These are phyloP conservation scores for Philotrypesis tridentata DNA, from an alignment of 1,140 invertebrate genomes.

Conservation along the genomic window DNA sequence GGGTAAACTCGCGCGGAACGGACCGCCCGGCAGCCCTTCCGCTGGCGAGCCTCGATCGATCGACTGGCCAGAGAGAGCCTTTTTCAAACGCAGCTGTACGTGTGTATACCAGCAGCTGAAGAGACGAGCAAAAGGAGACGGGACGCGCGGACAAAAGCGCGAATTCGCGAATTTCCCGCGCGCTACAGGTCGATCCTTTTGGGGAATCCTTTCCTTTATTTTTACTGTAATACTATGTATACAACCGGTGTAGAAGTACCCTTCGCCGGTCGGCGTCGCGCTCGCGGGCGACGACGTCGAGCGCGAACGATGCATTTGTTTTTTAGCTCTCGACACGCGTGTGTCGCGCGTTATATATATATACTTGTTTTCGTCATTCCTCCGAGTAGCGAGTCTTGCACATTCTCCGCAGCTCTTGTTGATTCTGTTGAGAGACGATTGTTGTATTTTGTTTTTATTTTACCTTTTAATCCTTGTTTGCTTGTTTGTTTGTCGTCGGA, in stretches of 20 bases:
- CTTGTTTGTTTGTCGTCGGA: background rate
- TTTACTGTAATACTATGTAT: background rate
- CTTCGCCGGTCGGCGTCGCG: background rate
- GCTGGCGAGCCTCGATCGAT: slow-evolving; percentile 37
- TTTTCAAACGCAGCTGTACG: background rate
- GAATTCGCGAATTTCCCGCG: too few species aligned
- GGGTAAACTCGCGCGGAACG: slow-evolving; percentile 58
- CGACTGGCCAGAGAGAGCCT: background rate
- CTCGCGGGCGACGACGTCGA: background rate
- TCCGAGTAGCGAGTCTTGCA: background rate
- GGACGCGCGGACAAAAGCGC: background rate
- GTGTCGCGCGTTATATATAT: background rate
- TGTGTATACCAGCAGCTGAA: too few species aligned
- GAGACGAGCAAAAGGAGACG: background rate
- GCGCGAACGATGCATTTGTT: slow-evolving; percentile 20
- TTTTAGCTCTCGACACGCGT: background rate
- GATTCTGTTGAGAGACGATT: background rate
- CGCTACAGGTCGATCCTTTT: background rate
- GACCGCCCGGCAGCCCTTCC: background rate
- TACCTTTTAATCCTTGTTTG: too few species aligned
- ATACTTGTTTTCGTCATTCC: slow-evolving; percentile 1
- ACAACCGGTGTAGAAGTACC: too few species aligned
- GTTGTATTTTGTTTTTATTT: background rate
- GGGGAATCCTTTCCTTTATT: background rate
- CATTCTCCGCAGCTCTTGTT: background rate